These are phyloP conservation scores for Aspidiotus rigidus DNA, from an alignment of 2,888 invertebrate species.

Conservation along the genomic window DNA sequence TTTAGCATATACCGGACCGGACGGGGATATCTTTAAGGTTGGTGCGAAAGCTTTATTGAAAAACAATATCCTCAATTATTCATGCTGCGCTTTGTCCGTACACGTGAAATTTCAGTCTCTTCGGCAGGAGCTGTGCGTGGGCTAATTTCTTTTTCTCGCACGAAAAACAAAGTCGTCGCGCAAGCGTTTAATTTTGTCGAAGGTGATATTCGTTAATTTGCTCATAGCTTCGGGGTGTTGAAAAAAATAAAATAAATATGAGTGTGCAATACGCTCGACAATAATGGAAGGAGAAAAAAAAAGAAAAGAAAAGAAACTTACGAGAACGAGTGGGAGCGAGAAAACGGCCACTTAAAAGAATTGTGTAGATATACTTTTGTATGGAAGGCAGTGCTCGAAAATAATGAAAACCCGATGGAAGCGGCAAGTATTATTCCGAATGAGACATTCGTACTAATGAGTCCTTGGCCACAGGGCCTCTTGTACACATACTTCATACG, in stretches of 20 bases:
- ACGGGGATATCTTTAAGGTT: constrained; percentile 13
- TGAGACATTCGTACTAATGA: constrained; percentile 33
- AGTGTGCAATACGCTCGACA: neutral
- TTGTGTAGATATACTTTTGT: constrained; percentile 3
- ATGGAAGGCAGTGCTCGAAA: constrained; percentile 1
- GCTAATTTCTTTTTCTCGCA: neutral
- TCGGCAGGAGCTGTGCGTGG: neutral
- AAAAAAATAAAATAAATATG: neutral
- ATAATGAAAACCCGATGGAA: constrained; percentile 22
- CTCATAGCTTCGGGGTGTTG: constrained; percentile 14
- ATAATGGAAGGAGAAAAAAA: neutral
- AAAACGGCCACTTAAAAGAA: constrained; percentile 9
- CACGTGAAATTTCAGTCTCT: neutral
- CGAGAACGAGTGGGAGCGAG: neutral
- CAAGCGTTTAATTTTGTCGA: constrained; percentile 11
- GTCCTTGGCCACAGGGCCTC: constrained; percentile 33
- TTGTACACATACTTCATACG: constrained; percentile 25
- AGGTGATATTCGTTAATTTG: constrained; percentile 6
- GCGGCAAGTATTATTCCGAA: constrained; percentile 17
- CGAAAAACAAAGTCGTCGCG: neutral
- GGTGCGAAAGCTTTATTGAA: constrained; percentile 32
- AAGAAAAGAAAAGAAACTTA: neutral
- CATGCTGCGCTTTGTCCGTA: constrained; percentile 15
- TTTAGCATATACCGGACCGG: constrained; percentile 7
- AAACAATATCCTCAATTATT: constrained; percentile 32